These are phyloP conservation scores for Chrysoperla carnea DNA, from an alignment of 1,140 invertebrate genomes.

Conservation along the genomic window DNA sequence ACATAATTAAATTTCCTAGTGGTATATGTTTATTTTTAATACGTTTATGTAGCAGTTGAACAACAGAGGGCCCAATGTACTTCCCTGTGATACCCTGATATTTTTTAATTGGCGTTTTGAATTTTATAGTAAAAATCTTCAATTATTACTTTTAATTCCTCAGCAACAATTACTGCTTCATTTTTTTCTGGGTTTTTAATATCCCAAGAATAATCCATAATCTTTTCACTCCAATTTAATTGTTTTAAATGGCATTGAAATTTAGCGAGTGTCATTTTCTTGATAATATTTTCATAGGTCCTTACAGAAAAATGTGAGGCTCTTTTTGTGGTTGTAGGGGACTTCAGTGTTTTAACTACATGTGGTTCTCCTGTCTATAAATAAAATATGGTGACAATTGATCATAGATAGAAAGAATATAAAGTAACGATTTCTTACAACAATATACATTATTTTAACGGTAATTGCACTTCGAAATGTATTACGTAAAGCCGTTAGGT, in stretches of 20 bases:
- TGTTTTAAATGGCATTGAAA: slow-evolving; percentile 13
- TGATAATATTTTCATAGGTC: slow-evolving; percentile 8
- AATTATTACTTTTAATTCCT: too few relatives aligned
- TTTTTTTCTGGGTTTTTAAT: too few relatives aligned
- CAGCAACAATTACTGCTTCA: too few relatives aligned
- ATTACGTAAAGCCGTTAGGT: slow-evolving; percentile 26
- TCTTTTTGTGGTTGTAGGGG: background rate
- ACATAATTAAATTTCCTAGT: too few relatives aligned
- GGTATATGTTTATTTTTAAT: too few relatives aligned
- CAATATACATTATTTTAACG: background rate
- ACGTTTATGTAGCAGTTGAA: too few relatives aligned
- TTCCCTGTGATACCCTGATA: too few relatives aligned
- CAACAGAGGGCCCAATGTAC: too few relatives aligned
- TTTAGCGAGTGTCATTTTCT: slow-evolving; percentile 13
- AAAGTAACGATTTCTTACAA: background rate
- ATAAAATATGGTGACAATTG: background rate
- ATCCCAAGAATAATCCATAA: slow-evolving; percentile 15
- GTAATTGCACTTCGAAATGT: slow-evolving; percentile 26
- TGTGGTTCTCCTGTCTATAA: background rate
- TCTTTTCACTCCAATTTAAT: slow-evolving; percentile 15
- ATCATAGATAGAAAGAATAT: too few relatives aligned
- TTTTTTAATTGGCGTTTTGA: too few relatives aligned
- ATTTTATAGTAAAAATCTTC: too few relatives aligned
- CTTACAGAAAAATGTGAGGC: too few relatives aligned
- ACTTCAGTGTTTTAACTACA: background rate